A percentile compares a stretch with the other conserved stretches of the same genome.
phyloP scores from a whole-genome alignment of 1,140 invertebrate species.

The Acyrthosiphon pisum region DNA sequence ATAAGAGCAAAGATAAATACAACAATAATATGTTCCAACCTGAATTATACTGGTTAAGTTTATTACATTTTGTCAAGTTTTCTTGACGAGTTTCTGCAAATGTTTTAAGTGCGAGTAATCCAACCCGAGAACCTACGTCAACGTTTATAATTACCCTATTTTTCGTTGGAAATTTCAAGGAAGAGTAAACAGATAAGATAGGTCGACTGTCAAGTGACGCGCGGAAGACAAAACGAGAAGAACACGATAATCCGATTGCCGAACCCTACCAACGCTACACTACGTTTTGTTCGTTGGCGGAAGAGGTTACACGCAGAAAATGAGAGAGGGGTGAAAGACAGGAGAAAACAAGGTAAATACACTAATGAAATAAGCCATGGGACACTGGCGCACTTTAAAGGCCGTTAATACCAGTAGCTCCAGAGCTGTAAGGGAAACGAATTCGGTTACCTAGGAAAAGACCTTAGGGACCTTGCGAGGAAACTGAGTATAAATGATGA shows the following conservation, averaged over 20 bases:
- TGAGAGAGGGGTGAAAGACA: background rate
- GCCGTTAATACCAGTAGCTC: slow-evolving; percentile 43
- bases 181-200: slow-evolving; percentile 47
- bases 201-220: slow-evolving; percentile 45
- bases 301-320: background rate
- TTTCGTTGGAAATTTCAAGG: slow-evolving; percentile 17
- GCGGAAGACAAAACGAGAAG: slow-evolving; percentile 46
- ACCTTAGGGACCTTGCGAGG: background rate
- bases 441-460: slow-evolving; percentile 33
- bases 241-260: slow-evolving; percentile 54
- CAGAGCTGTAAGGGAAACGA: slow-evolving; percentile 18
- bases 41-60: slow-evolving; percentile 45
- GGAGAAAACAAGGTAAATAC: slow-evolving; percentile 53
- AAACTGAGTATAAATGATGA: slow-evolving; percentile 37
- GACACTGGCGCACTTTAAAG: slow-evolving; percentile 55
- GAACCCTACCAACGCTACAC: background rate
- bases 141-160: slow-evolving; percentile 51
- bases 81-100: slow-evolving; percentile 44
- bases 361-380: slow-evolving; percentile 56
- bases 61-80: slow-evolving; percentile 53
- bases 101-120: slow-evolving; percentile 39
- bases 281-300: background rate
- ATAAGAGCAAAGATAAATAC: slow-evolving; percentile 44
- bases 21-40: slow-evolving; percentile 26
- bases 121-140: slow-evolving; percentile 42